Evolutionary conservation across 2,888 invertebrate genomes (phyloP).

Genomic region (Agrenia bidenticulata): DNA sequence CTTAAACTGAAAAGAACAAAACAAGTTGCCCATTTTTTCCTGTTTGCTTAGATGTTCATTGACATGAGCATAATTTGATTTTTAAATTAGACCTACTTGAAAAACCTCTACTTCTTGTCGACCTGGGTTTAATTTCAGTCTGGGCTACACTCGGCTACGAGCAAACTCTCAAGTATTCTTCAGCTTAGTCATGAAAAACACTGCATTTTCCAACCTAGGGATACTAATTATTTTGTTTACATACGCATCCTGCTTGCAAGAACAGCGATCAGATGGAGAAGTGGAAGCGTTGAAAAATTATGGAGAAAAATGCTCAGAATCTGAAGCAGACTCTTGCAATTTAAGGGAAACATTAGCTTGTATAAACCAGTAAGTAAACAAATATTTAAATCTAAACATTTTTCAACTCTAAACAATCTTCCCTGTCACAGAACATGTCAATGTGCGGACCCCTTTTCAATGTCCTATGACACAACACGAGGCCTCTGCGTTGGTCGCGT

Average conservation of each 20-base stretch:
- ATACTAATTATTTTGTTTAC: no score
- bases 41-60: no score
- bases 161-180: no score
- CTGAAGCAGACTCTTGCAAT: conserved; percentile 29
- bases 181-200: no score
- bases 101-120: no score
- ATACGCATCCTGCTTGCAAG: background rate
- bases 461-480: conserved; percentile 32
- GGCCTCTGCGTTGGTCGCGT: conserved; percentile 40
- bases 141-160: no score
- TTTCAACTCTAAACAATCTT: conserved; percentile 20
- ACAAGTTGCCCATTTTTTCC: no score
- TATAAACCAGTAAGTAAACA: conserved; percentile 11
- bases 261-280: background rate
- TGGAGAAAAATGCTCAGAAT: conserved; percentile 20
- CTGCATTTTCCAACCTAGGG: no score
- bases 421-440: conserved; percentile 30
- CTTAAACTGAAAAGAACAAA: no score
- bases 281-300: background rate
- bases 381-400: background rate
- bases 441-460: conserved; percentile 34
- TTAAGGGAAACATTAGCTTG: conserved; percentile 26
- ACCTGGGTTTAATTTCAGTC: no score
- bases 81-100: no score
- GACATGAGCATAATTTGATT: no score